phyloP scores from a whole-genome alignment of 1,140 invertebrate genomes.

The Scylla paramamosain region DNA sequence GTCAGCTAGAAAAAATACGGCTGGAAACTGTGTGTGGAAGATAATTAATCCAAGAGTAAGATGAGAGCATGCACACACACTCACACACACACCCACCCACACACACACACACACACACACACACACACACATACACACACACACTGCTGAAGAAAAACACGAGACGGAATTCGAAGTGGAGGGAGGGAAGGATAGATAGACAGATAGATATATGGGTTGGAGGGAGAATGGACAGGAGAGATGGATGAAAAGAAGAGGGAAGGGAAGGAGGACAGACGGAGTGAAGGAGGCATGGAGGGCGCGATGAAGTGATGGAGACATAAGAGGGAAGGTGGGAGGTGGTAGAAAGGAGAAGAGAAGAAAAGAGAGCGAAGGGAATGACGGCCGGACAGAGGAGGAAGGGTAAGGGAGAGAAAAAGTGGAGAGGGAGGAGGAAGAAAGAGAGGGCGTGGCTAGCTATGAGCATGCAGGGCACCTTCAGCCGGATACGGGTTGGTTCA shows the following conservation, averaged over 20 bases:
- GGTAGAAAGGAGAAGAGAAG: neutral
- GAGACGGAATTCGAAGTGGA: neutral
- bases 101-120: constrained; percentile 44
- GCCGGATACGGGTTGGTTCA: neutral
- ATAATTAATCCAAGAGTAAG: neutral
- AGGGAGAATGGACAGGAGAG: neutral
- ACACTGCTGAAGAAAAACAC: neutral
- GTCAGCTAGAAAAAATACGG: neutral
- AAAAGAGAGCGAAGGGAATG: neutral
- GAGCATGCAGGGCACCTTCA: neutral
- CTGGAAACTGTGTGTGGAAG: neutral
- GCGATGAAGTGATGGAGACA: neutral
- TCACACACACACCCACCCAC: constrained; percentile 43
- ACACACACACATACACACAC: neutral
- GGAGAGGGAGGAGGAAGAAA: neutral
- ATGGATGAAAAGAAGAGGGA: neutral
- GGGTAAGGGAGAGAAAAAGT: neutral
- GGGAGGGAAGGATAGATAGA: neutral
- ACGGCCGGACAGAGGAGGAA: neutral
- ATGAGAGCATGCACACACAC: neutral
- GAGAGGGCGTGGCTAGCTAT: neutral
- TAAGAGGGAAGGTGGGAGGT: neutral
- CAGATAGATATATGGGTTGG: neutral
- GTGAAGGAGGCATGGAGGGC: neutral
- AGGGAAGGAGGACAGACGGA: neutral